A percentile compares a stretch with the other conserved stretches of the same genome.
Conservation (phyloP, 2,888 invertebrate genomes). For the Cantharis flavilabris region DNA sequence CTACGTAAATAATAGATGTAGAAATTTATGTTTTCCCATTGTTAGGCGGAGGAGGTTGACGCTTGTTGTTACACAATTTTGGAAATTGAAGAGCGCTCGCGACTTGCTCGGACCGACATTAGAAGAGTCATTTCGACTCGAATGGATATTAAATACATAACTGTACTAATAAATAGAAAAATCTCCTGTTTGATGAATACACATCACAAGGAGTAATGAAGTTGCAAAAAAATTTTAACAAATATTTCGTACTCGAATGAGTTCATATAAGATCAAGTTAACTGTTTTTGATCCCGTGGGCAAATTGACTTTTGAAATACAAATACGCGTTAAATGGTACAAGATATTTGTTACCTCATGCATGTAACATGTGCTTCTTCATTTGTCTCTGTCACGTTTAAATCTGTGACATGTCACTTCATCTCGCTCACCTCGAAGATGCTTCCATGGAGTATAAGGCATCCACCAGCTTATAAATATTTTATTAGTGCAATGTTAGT, state of each 20-base stretch:
- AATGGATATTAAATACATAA: background rate
- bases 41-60: background rate
- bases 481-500: background rate
- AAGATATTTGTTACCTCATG: constrained; percentile 22
- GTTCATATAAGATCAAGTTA: constrained; percentile 32
- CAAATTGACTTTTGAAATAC: constrained; percentile 24
- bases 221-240: constrained; percentile 27
- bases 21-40: background rate
- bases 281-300: constrained; percentile 28
- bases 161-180: background rate
- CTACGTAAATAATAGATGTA: background rate
- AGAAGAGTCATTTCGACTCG: background rate
- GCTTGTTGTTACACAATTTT: background rate
- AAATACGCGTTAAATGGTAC: constrained; percentile 26
- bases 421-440: constrained; percentile 3
- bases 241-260: constrained; percentile 29
- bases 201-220: background rate
- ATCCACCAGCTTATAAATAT: background rate
- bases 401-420: constrained; percentile 5
- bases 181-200: background rate
- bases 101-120: background rate
- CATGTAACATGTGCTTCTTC: constrained; percentile 21
- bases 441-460: background rate
- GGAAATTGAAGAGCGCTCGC: background rate
- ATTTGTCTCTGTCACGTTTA: constrained; percentile 18